Evolutionary conservation across 2,797 vertebrate species (phyloP), one percentile per base, ranked within the genome.

Genomic region (Nyctalus aviator): DNA sequence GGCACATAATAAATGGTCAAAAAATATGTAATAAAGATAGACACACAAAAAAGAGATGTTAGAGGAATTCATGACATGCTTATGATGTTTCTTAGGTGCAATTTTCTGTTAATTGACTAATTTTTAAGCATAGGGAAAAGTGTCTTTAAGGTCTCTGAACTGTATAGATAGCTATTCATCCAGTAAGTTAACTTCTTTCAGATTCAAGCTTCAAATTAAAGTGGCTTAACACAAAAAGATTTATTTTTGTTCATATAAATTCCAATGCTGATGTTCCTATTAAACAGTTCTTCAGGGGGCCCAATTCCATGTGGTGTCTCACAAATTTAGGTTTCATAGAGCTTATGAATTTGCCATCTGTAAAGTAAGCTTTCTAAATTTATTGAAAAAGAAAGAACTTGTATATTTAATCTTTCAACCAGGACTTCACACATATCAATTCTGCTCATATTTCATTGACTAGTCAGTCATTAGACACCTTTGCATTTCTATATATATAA

Each of bases 51-150:
- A 17, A 68, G 3, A 25, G 55, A 78, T 59, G 14, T 2, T 62
- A 86, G 59, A 82, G 35, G 82, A 69, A 46, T 64, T 62, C 6
- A 32, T 2, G 48, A 81, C 46, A 75, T 88, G 83, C 59, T 46
- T 77, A 25, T 20, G 12, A 66, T 84, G 15, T 46, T 84, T 13
- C n/a, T 72, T 32, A 59, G 21, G 55, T 92, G 1, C 2, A 84
- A 79, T 64, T 87, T 62, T 37, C 25, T 91, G 21, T 93, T 88
- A 77, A 93, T 46, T 86, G 41, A 85, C 64, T 41, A 73, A 86
- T 76, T 88, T 50, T 72, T 44, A 48, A 77, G 35, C 66, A 4
- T 71, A 88, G 71, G 75, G 41, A 93, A 88, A 90, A 37, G 62
- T 69, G 7, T 15, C 32, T 78, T n/a, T 57, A 59, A 79, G 12